Percentiles rank a stretch among this genome's conserved stretches.
Evolutionary conservation across 2,113 vertebrate genomes (phyloP).

Genomic region (Carassius carassius): DNA sequence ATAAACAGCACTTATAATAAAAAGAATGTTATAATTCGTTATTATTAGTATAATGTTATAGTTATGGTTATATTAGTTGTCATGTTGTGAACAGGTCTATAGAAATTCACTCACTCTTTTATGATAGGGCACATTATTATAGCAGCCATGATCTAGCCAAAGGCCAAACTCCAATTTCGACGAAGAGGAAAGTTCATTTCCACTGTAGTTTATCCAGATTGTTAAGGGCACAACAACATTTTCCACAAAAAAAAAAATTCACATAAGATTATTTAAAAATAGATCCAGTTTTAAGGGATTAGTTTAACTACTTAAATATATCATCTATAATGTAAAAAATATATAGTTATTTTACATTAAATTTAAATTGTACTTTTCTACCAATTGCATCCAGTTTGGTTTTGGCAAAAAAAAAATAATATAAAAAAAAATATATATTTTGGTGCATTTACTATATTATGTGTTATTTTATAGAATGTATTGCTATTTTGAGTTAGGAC

Average conservation of each 20-base stretch:
- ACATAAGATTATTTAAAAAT: too few species aligned
- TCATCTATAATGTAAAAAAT: background rate
- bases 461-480: too few species aligned
- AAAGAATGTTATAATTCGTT: background rate
- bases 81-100: background rate
- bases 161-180: background rate
- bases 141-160: too few species aligned
- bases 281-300: too few species aligned
- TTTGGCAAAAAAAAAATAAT: too few species aligned
- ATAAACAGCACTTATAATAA: background rate
- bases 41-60: background rate
- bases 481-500: too few species aligned
- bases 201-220: too few species aligned
- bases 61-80: background rate
- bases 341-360: background rate
- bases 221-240: background rate
- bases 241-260: too few species aligned
- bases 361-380: background rate
- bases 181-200: background rate
- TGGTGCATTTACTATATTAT: too few species aligned
- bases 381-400: too few species aligned
- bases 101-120: background rate
- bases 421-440: too few species aligned
- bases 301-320: background rate
- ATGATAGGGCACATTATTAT: background rate